phyloP scores from a whole-genome alignment of 2,888 invertebrate species.

The Sminthurinus aureus region DNA sequence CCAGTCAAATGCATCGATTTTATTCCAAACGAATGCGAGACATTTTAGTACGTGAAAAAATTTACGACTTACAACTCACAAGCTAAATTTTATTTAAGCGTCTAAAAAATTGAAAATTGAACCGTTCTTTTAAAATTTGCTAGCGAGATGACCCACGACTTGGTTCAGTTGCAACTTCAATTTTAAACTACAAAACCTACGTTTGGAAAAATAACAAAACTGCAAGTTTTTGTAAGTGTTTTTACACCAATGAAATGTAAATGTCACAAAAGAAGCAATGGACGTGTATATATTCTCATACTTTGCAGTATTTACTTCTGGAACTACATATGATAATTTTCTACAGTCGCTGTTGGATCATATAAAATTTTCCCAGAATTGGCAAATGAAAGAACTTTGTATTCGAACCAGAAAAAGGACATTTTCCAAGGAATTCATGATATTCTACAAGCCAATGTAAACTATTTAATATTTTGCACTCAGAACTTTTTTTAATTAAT shows the following conservation, averaged over 20 bases:
- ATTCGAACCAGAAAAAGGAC: constrained; percentile 8
- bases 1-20: constrained; percentile 41
- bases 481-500: no score
- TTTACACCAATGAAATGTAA: no score
- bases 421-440: constrained; percentile 26
- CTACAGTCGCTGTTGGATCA: background rate
- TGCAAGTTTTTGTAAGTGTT: constrained; percentile 20
- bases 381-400: background rate
- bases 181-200: constrained; percentile 21
- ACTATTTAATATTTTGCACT: background rate
- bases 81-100: no score
- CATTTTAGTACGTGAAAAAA: constrained; percentile 26
- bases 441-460: background rate
- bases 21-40: constrained; percentile 39
- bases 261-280: no score
- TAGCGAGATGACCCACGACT: constrained; percentile 29
- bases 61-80: no score
- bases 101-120: background rate
- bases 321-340: no score
- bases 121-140: background rate
- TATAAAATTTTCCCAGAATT: background rate
- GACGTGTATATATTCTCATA: no score
- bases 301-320: no score
- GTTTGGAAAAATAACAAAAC: constrained; percentile 12
- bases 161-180: constrained; percentile 28